These are phyloP conservation scores for Onychostruthus taczanowskii DNA, from an alignment of 2,113 vertebrate genomes.

Conservation along the genomic window DNA sequence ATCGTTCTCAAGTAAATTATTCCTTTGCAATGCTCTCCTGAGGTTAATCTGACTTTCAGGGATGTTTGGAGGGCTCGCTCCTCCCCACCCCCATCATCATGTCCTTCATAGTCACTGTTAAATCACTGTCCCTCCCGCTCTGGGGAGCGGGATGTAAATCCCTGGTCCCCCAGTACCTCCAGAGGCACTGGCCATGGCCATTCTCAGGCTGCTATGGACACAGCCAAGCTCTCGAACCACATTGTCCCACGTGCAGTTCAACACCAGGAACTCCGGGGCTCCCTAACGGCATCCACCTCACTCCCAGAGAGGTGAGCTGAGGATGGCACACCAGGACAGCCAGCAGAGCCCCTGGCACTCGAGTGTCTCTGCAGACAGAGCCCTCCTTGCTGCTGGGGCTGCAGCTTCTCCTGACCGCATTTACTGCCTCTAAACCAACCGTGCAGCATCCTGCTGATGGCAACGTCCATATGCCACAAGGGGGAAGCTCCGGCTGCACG, in stretches of 20 bases:
- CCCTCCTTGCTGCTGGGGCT: not conserved
- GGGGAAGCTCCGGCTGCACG: fast-evolving
- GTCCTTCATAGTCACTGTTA: not conserved
- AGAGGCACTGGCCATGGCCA: not conserved
- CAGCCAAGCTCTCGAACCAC: not conserved
- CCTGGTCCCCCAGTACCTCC: not conserved
- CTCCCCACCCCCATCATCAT: not conserved
- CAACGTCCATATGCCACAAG: fast-evolving
- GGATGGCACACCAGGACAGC: not conserved
- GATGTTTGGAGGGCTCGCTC: not conserved
- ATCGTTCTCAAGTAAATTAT: not conserved
- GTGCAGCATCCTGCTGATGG: not conserved
- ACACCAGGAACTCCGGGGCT: not conserved
- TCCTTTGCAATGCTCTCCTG: not conserved
- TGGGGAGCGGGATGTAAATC: fast-evolving
- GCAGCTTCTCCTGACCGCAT: not conserved
- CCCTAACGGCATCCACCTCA: fast-evolving
- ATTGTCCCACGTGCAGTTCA: not conserved
- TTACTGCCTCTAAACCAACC: not conserved
- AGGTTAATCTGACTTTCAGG: not conserved
- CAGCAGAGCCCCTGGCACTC: not conserved
- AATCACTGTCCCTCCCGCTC: not conserved
- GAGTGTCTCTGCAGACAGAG: not conserved
- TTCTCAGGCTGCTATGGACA: not conserved
- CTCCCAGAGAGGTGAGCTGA: fast-evolving